phyloP scores from a whole-genome alignment of 1,140 invertebrate genomes.

The Agrilus planipennis region DNA sequence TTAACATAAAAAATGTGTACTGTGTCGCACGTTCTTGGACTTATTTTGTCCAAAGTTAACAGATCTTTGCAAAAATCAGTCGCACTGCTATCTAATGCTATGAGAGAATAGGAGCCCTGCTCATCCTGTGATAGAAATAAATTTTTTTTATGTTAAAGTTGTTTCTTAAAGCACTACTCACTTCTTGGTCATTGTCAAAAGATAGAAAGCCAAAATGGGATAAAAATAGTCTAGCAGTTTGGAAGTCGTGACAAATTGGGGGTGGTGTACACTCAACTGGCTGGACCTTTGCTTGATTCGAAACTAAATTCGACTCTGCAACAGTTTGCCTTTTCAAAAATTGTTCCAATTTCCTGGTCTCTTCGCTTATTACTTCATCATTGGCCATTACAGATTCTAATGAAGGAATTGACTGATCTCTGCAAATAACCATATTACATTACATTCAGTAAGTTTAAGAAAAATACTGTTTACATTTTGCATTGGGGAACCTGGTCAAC shows the following conservation, averaged over 20 bases:
- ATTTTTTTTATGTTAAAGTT: conserved; percentile 3
- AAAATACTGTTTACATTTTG: conserved; percentile 67
- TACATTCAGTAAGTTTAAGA: too few relatives aligned
- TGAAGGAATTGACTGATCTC: conserved; percentile 59
- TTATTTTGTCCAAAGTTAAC: conserved; percentile 66
- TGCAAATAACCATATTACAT: conserved; percentile 27
- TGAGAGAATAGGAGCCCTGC: too few relatives aligned
- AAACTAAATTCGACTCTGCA: conserved; percentile 31
- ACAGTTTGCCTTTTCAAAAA: conserved; percentile 37
- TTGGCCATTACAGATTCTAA: conserved; percentile 47
- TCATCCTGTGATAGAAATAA: conserved; percentile 30
- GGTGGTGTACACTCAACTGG: conserved; percentile 54
- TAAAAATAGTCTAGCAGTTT: conserved; percentile 85
- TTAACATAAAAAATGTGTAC: conserved; percentile 92
- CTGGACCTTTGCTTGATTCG: conserved; percentile 34
- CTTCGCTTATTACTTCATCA: conserved; percentile 38
- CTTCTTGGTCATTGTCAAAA: conserved; percentile 51
- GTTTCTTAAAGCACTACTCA: too few relatives aligned
- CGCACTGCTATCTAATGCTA: conserved; percentile 62
- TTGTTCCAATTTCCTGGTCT: conserved; percentile 43
- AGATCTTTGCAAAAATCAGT: conserved; percentile 62
- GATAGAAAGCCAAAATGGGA: conserved; percentile 89
- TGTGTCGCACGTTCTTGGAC: conserved; percentile 79
- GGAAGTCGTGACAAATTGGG: conserved; percentile 75
- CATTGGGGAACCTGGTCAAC: conserved; percentile 69